phyloP scores from a whole-genome alignment of 2,113 vertebrate species.

The Pseudorectes ferrugineus region DNA sequence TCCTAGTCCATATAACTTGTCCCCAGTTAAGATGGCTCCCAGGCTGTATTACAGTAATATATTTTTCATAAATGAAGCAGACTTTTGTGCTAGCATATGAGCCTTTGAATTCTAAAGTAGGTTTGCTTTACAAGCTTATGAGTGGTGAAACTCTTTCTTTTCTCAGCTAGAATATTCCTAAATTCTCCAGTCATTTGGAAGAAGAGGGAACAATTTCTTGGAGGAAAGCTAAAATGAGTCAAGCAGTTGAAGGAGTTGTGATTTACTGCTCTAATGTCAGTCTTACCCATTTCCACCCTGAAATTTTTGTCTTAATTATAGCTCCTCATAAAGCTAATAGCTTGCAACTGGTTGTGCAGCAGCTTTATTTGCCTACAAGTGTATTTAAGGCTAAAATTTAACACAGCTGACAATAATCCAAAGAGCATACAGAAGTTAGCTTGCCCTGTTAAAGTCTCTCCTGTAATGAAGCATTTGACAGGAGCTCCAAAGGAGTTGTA shows the following conservation, averaged over 20 bases:
- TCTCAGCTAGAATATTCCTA: neutral
- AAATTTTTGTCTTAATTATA: neutral
- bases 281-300: neutral
- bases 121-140: neutral
- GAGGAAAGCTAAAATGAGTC: neutral
- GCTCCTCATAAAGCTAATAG: neutral
- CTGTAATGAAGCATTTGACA: neutral
- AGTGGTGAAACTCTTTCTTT: neutral
- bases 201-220: neutral
- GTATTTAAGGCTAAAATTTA: neutral
- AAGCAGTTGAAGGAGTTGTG: neutral
- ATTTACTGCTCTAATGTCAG: neutral
- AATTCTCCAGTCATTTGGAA: neutral
- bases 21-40: neutral
- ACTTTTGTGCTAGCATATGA: neutral
- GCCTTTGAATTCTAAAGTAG: neutral
- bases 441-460: neutral
- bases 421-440: neutral
- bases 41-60: neutral
- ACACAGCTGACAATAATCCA: neutral
- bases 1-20: neutral
- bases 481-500: neutral
- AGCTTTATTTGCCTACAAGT: neutral
- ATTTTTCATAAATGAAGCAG: neutral
- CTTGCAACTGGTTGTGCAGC: neutral